Evolutionary conservation across 2,888 invertebrate species (phyloP).

Genomic region (Orgyia antiqua): DNA sequence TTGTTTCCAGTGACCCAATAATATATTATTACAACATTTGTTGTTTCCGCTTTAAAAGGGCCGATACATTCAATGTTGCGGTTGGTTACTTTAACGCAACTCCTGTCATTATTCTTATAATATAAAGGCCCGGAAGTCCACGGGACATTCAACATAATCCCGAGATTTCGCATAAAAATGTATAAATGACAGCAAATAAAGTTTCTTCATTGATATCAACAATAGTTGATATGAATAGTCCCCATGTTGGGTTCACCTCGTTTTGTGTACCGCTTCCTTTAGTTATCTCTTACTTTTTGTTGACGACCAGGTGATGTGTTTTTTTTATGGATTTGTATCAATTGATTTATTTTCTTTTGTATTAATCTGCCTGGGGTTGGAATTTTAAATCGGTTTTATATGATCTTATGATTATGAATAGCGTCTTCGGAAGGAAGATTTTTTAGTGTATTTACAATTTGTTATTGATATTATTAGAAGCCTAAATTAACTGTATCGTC

Average conservation of each 20-base stretch:
- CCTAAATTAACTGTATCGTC: no score
- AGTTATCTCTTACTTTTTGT: conserved; percentile 28
- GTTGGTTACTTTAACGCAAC: conserved; percentile 46
- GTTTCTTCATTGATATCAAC: conserved; percentile 48
- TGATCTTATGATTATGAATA: neutral
- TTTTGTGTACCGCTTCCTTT: conserved; percentile 31
- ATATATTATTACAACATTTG: conserved; percentile 22
- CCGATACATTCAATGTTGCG: conserved; percentile 35
- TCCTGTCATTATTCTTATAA: conserved; percentile 32
- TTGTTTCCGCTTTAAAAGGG: conserved; percentile 18
- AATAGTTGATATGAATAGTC: conserved; percentile 40
- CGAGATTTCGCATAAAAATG: conserved; percentile 45
- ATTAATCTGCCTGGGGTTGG: conserved; percentile 11
- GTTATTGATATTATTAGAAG: no score
- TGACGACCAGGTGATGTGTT: conserved; percentile 29
- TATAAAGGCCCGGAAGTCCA: conserved; percentile 61
- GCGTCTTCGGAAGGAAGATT: conserved; percentile 6
- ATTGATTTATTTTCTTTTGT: conserved; percentile 33
- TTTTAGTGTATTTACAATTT: no score
- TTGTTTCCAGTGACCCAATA: conserved; percentile 20
- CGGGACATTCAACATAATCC: conserved; percentile 41
- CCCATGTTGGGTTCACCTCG: conserved; percentile 18
- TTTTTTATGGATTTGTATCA: conserved; percentile 42
- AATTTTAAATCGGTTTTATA: conserved; percentile 9
- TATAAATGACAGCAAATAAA: conserved; percentile 66